Percentiles rank a stretch among this genome's conserved stretches.
Evolutionary conservation across 2,113 vertebrate species (phyloP).

Genomic region (Centrocercus urophasianus): DNA sequence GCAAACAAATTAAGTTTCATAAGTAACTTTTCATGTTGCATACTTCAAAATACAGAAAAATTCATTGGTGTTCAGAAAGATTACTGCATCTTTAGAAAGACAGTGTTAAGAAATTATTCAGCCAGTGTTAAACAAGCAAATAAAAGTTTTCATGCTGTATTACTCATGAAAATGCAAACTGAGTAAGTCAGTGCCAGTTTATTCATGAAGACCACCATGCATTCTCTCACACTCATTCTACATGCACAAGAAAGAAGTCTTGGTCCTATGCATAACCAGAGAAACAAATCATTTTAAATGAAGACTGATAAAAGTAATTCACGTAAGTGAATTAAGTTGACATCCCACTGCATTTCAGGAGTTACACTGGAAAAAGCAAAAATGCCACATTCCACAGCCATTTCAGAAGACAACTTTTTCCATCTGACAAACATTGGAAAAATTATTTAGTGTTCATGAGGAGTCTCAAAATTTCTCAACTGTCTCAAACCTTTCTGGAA

Average conservation of each 20-base stretch:
- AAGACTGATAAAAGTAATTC: slow-evolving; percentile 49
- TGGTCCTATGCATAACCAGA: slow-evolving; percentile 15
- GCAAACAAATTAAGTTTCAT: slow-evolving; percentile 60
- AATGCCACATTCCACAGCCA: slow-evolving; percentile 26
- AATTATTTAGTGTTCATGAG: neutral
- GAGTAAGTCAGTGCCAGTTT: slow-evolving; percentile 71
- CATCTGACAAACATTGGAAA: neutral
- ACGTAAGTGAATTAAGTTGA: slow-evolving; percentile 16
- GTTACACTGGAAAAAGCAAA: slow-evolving; percentile 43
- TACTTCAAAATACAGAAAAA: slow-evolving; percentile 48
- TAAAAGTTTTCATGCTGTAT: slow-evolving; percentile 77
- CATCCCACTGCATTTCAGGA: slow-evolving; percentile 53
- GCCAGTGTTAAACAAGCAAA: slow-evolving; percentile 81
- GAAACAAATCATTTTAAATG: slow-evolving; percentile 28
- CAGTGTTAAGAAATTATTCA: slow-evolving; percentile 76
- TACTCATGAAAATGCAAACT: slow-evolving; percentile 74
- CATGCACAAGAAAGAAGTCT: slow-evolving; percentile 72
- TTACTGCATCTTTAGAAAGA: slow-evolving; percentile 83
- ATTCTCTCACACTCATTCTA: slow-evolving; percentile 68
- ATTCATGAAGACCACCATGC: slow-evolving; percentile 75
- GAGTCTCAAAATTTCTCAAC: neutral
- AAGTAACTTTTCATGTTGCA: slow-evolving; percentile 21
- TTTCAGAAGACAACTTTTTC: neutral
- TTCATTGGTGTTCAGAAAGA: slow-evolving; percentile 44
- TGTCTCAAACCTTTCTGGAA: slow-evolving; percentile 14